Percentiles rank a stretch among this genome's conserved stretches.
phyloP scores from a whole-genome alignment of 2,113 vertebrate species.

The Zeus faber region DNA sequence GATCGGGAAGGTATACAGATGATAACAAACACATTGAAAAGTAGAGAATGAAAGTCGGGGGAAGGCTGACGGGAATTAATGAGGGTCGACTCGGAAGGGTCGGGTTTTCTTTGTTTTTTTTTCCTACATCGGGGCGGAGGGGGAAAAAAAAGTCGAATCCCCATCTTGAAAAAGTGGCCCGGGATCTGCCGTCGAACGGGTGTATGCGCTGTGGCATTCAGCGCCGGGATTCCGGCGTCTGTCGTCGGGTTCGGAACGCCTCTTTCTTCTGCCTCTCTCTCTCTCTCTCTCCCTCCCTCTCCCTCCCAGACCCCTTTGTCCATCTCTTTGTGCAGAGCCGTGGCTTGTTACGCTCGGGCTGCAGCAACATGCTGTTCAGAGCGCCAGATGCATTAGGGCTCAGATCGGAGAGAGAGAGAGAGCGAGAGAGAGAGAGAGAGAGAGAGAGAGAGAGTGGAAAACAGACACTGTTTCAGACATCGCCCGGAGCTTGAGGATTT shows the following conservation, averaged over 20 bases:
- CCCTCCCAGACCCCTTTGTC: constrained; percentile 12
- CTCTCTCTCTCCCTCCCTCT: constrained; percentile 1
- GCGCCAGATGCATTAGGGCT: constrained; percentile 65
- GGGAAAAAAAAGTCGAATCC: too few species aligned
- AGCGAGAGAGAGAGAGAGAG: too few species aligned
- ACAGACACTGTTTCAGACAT: constrained; percentile 64
- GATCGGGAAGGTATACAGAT: constrained; percentile 67
- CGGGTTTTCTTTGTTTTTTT: constrained; percentile 28
- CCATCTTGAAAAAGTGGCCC: too few species aligned
- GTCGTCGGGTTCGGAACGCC: too few species aligned
- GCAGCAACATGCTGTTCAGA: constrained; percentile 56
- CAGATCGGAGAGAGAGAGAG: constrained; percentile 28
- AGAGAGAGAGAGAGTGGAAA: too few species aligned
- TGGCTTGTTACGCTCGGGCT: constrained; percentile 61
- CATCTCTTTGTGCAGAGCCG: constrained; percentile 41
- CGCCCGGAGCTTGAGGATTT: constrained; percentile 54
- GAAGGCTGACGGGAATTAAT: constrained; percentile 51
- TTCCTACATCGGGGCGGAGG: neutral
- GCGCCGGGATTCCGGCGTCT: neutral
- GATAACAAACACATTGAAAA: constrained; percentile 62
- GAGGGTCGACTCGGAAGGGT: constrained; percentile 48
- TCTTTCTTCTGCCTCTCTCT: neutral
- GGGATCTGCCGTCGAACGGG: too few species aligned
- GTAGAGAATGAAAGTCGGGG: constrained; percentile 50
- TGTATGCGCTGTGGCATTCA: neutral